phyloP scores from a whole-genome alignment of 1,140 invertebrate genomes.

The Metaphire vulgaris region DNA sequence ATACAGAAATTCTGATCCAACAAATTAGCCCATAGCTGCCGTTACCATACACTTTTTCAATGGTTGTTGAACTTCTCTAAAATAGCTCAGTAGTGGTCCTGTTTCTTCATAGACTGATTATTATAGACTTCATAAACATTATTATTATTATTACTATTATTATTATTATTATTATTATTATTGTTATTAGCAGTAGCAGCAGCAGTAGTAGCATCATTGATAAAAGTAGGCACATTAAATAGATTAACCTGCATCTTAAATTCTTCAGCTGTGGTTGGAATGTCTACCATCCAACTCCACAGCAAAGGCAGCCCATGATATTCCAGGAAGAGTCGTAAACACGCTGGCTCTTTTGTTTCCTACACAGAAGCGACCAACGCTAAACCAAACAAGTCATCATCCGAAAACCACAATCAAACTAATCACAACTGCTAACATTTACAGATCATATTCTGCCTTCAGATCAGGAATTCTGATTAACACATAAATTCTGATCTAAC shows the following conservation, averaged over 20 bases:
- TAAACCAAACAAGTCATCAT: slow-evolving; percentile 1
- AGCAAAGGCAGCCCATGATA: slow-evolving; percentile 84
- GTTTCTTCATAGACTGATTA: no score
- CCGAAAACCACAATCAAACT: background rate
- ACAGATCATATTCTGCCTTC: background rate
- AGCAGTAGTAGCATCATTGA: no score
- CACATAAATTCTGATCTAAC: background rate
- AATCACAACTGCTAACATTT: background rate
- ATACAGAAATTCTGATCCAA: no score
- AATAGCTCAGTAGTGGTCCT: no score
- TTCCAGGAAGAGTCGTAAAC: slow-evolving; percentile 75
- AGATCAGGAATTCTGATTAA: background rate
- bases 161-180: no score
- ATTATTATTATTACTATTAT: no score
- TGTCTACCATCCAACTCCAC: slow-evolving; percentile 81
- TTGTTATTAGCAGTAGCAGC: no score
- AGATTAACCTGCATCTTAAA: slow-evolving; percentile 34
- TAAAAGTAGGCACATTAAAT: no score
- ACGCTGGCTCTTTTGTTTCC: slow-evolving; percentile 52
- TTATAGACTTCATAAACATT: no score
- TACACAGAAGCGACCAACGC: slow-evolving; percentile 32
- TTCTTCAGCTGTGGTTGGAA: slow-evolving; percentile 29
- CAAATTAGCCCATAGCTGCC: no score
- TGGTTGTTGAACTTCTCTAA: no score
- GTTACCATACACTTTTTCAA: no score